A percentile compares a stretch with the other conserved stretches of the same genome.
These are phyloP conservation scores for Turritopsis dohrnii DNA, from an alignment of 30 jellyfish, hydroid and myxozoan genomes.

Conservation along the genomic window DNA sequence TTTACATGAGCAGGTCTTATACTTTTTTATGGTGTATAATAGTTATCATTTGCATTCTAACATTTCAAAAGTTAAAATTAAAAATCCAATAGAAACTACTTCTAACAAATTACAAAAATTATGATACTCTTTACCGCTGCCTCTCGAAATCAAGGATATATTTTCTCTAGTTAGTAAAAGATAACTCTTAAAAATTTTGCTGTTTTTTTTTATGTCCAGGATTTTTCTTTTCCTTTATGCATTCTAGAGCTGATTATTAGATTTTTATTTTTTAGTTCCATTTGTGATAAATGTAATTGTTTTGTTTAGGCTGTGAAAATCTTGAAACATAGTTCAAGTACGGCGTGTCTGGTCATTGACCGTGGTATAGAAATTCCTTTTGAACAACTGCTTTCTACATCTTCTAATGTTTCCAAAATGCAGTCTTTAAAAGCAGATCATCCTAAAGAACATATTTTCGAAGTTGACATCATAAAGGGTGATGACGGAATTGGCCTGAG, in stretches of 20 bases:
- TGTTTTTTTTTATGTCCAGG: no score
- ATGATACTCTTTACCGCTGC: no score
- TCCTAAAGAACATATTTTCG: conserved; percentile 27
- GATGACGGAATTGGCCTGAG: conserved; percentile 62
- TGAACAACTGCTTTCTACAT: neutral
- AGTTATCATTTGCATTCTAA: no score
- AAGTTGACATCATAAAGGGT: conserved; percentile 42
- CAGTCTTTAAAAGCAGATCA: neutral
- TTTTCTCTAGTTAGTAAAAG: no score
- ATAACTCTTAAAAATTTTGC: no score
- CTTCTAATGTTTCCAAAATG: neutral
- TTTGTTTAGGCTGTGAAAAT: conserved; percentile 53
- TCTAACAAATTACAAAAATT: no score
- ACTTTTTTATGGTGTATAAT: neutral
- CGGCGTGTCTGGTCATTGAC: conserved; percentile 30
- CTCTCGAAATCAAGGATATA: no score
- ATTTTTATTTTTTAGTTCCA: neutral
- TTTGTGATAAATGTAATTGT: neutral
- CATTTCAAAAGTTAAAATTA: no score
- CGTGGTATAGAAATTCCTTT: conserved; percentile 39
- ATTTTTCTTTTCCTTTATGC: no score
- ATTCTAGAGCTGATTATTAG: no score
- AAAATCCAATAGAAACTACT: no score
- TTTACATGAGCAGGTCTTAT: conserved; percentile 47
- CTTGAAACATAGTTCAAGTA: conserved; percentile 34